Evolutionary conservation across 2,113 vertebrate species (phyloP).

Genomic region (Glaucidium brasilianum): DNA sequence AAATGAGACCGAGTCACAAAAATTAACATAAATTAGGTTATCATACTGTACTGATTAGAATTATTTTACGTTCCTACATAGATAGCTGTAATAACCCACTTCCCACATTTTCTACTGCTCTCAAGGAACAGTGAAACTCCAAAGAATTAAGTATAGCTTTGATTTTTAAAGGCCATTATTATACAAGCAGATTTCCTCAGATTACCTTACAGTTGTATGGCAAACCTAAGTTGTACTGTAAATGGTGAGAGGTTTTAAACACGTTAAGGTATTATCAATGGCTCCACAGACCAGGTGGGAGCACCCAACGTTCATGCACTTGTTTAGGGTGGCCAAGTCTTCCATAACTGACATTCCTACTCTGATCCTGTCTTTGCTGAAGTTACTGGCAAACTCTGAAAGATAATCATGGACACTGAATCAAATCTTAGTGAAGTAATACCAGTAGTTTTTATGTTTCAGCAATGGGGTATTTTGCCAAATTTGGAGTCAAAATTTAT

Average conservation of each 20-base stretch:
- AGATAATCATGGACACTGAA: background rate
- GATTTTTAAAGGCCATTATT: background rate
- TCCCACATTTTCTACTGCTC: background rate
- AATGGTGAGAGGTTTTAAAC: background rate
- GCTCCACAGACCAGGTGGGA: background rate
- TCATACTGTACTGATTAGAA: background rate
- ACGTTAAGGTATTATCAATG: background rate
- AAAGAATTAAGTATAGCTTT: background rate
- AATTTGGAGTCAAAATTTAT: background rate
- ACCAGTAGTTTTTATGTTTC: background rate
- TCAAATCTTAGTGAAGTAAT: background rate
- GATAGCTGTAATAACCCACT: background rate
- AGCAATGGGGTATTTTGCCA: background rate
- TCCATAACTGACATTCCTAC: background rate
- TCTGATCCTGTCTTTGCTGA: background rate
- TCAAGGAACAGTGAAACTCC: background rate
- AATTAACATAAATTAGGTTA: background rate
- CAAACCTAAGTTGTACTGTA: background rate
- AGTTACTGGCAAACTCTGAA: background rate
- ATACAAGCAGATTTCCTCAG: background rate
- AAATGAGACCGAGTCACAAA: conserved; percentile 36
- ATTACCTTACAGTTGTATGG: background rate
- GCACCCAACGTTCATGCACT: background rate
- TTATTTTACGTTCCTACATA: background rate
- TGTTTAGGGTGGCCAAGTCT: background rate